Evolutionary conservation across 1,140 invertebrate species (phyloP), one percentile per base, ranked within the genome.

Genomic region (Diuraphis noxia): DNA sequence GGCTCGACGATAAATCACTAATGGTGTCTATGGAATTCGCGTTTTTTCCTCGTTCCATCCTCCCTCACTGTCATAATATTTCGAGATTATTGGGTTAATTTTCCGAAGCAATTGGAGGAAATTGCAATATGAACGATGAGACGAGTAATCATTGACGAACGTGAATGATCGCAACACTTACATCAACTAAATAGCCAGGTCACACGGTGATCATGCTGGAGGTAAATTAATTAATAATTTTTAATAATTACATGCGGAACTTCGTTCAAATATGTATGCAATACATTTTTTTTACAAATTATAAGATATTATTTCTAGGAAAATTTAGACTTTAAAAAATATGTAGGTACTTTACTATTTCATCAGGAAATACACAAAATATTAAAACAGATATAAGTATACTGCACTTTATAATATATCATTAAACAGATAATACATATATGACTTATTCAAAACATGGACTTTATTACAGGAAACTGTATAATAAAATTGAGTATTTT

Each of bases 71-170:
- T 46, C 30, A 41, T 88, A 5, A 86, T 52, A 52, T 88, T 72
- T 72, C 38, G 52, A 63, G 52, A 46, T 77, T 90, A 79, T 90
- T 46, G 41, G 63, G 88, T 77, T 77, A 90, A 88, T 90, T 90
- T 79, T 34, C 41, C n/a, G 88, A 19, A 43, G 56, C 63, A 49
- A 90, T 81, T 90, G 63, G 9, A 72, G 88, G 63, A 90, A 90
- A 90, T 90, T 72, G 63, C 56, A 43, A 90, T 90, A 40, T 77
- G 52, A 77, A 72, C 63, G 87, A 43, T 43, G 87, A 88, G 56
- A 41, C 87, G 52, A 88, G 49, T 43, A 88, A 88, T 88, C 52
- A 25, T 43, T 30, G 38, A 41, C 25, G 46, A 86, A 86, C 85
- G 34, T 38, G 85, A 86, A 86, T 25, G 85, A 52, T 86, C 21